These are phyloP conservation scores for Hestina assimilis DNA, from an alignment of 1,140 invertebrate genomes.

Conservation along the genomic window DNA sequence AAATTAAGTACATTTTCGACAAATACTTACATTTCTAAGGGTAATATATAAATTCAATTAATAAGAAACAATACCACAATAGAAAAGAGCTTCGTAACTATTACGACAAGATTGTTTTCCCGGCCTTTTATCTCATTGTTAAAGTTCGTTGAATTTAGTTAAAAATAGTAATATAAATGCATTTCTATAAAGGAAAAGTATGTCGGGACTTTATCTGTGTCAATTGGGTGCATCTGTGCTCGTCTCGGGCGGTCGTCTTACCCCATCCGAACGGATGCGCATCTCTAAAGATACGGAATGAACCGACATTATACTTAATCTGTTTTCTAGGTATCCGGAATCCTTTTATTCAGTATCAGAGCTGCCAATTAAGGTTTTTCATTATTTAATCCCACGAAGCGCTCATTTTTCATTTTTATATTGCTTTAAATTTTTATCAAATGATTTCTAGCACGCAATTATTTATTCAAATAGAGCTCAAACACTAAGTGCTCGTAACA, in stretches of 20 bases:
- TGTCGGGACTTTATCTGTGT: conserved; percentile 9
- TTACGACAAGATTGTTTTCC: no score
- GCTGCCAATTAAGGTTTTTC: no score
- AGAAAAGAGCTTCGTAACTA: no score
- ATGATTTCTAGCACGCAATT: background rate
- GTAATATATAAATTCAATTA: no score
- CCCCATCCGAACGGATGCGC: background rate
- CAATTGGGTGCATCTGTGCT: conserved; percentile 15
- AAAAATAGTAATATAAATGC: background rate
- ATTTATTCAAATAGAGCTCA: background rate
- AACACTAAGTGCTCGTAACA: background rate
- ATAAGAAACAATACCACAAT: no score
- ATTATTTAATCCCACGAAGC: no score
- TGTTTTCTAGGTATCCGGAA: background rate
- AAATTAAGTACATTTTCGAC: no score
- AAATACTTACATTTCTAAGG: no score
- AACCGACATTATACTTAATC: conserved; percentile 9
- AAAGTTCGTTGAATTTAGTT: no score
- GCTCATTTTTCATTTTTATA: background rate
- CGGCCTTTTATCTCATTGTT: no score
- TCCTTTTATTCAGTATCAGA: no score
- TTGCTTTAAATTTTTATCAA: background rate
- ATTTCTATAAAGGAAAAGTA: background rate
- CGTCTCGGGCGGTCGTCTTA: conserved; percentile 2
- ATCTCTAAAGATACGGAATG: background rate